Percentiles rank a stretch among this genome's conserved stretches.
Evolutionary conservation across 2,888 invertebrate species (phyloP).

Genomic region (Cantharis flavilabris): DNA sequence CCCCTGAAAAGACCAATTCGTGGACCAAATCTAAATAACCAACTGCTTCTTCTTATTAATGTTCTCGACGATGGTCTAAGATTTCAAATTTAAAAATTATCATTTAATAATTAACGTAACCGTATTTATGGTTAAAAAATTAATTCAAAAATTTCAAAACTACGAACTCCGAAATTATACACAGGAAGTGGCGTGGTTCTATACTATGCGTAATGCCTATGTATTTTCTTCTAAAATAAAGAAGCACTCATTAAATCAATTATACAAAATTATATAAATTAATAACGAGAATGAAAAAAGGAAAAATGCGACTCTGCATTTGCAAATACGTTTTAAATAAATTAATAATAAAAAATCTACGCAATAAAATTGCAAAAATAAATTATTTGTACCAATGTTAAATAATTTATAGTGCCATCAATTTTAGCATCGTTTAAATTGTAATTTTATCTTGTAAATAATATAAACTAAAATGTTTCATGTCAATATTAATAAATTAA

Average conservation of each 20-base stretch:
- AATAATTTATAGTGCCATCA: not conserved
- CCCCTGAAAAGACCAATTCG: constrained; percentile 25
- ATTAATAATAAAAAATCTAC: not conserved
- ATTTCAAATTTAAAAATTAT: constrained; percentile 7
- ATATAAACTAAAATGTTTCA: not conserved
- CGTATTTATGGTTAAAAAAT: constrained; percentile 6
- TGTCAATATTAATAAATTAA: not conserved
- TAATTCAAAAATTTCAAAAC: not conserved
- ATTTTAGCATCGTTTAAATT: not conserved
- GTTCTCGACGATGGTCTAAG: constrained; percentile 11
- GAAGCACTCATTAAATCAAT: not conserved
- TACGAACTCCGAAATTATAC: constrained; percentile 8
- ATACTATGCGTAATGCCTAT: not conserved
- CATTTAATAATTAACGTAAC: constrained; percentile 14
- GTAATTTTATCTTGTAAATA: not conserved
- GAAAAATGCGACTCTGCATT: not conserved
- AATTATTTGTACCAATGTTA: not conserved
- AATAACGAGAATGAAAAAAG: not conserved
- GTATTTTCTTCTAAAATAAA: not conserved
- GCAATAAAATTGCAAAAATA: not conserved
- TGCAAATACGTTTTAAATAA: not conserved
- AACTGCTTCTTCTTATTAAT: constrained; percentile 17
- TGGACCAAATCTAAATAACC: constrained; percentile 15
- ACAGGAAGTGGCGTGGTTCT: constrained; percentile 8
- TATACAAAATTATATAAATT: not conserved